Percentiles rank a stretch among this genome's conserved stretches.
Conservation (phyloP, 2,113 vertebrate genomes). For the Ancistrus triradiatus region DNA sequence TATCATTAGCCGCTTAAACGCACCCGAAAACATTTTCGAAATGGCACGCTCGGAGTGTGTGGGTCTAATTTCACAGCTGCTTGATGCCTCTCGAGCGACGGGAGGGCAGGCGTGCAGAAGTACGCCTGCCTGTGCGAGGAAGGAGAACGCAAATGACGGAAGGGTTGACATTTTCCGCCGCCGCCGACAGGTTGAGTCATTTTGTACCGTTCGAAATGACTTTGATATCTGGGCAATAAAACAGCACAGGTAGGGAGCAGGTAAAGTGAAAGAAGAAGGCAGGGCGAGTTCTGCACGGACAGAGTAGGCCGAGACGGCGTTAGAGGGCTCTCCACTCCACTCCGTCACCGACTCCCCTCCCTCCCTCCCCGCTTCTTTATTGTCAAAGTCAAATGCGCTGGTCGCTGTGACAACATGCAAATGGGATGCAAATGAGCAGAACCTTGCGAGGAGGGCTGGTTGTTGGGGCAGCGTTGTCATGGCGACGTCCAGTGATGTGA, state of each 20-base stretch:
- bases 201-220: conserved; percentile 55
- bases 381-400: conserved; percentile 66
- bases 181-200: conserved; percentile 29
- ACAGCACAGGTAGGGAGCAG: background rate
- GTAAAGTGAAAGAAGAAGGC: conserved; percentile 7
- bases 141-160: conserved; percentile 48
- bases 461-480: conserved; percentile 65
- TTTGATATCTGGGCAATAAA: conserved; percentile 43
- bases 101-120: conserved; percentile 9
- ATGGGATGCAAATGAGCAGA: conserved; percentile 69
- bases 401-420: conserved; percentile 71
- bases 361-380: conserved; percentile 44
- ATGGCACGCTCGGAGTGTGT: conserved; percentile 51
- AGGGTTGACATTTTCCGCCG: conserved; percentile 34
- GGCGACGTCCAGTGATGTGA: conserved; percentile 58
- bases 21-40: conserved; percentile 46
- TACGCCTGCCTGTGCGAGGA: conserved; percentile 23
- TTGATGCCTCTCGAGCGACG: conserved; percentile 53
- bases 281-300: conserved; percentile 29
- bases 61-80: conserved; percentile 66
- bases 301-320: conserved; percentile 21
- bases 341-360: conserved; percentile 14
- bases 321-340: background rate
- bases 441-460: conserved; percentile 55
- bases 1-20: conserved; percentile 53